A percentile compares a stretch with the other conserved stretches of the same genome.
These are phyloP conservation scores for Periplaneta americana DNA, from an alignment of 1,140 invertebrate species.

Conservation along the genomic window DNA sequence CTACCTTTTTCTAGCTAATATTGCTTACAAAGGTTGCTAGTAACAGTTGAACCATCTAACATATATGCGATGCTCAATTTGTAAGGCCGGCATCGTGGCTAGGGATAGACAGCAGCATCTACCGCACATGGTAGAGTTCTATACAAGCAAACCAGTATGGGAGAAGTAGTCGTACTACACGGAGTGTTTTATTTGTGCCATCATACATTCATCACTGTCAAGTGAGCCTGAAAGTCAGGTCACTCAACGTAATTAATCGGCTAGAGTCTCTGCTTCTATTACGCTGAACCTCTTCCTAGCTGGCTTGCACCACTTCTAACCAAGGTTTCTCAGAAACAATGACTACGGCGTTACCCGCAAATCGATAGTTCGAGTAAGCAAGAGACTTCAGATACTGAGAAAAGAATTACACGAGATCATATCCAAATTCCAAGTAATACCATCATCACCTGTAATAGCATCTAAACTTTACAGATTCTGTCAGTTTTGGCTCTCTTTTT, in stretches of 20 bases:
- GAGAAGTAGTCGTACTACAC: not conserved
- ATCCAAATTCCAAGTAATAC: too few species aligned
- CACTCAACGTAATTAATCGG: conserved; percentile 8
- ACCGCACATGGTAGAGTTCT: not conserved
- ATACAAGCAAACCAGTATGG: not conserved
- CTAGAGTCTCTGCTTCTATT: not conserved
- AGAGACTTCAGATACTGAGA: too few species aligned
- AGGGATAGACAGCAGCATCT: not conserved
- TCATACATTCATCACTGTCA: conserved; percentile 4
- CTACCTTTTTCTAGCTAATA: not conserved
- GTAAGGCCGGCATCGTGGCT: not conserved
- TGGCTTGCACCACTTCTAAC: not conserved
- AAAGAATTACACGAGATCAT: too few species aligned
- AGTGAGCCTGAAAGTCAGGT: conserved; percentile 1
- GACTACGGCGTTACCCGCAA: not conserved
- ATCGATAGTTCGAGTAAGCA: not conserved
- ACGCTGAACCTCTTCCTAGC: not conserved
- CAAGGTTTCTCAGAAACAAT: not conserved
- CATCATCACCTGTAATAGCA: too few species aligned
- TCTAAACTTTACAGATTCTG: too few species aligned
- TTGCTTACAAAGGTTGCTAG: not conserved
- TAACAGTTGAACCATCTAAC: not conserved
- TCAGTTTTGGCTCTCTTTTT: too few species aligned
- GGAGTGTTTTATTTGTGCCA: not conserved
- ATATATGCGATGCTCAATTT: not conserved